Evolutionary conservation across 2,797 vertebrate species (phyloP).

Genomic region (Acanthurus leucopareius): DNA sequence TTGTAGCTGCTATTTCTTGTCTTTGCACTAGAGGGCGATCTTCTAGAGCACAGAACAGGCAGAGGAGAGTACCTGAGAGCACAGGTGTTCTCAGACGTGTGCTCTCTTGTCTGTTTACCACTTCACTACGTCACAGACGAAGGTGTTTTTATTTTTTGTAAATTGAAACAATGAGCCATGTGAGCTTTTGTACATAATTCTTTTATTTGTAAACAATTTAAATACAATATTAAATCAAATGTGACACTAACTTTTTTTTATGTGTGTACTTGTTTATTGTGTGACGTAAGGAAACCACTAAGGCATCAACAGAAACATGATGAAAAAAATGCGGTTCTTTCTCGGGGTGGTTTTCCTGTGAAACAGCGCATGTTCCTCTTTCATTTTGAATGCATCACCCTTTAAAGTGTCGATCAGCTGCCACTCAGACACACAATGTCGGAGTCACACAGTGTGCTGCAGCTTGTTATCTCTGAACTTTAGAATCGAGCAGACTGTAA

Average conservation of each 20-base stretch:
- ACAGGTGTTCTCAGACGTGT: background rate
- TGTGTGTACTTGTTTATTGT: background rate
- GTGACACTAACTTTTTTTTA: fast-evolving
- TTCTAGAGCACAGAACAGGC: background rate
- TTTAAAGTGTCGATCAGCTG: constrained; percentile 23
- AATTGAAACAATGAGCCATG: background rate
- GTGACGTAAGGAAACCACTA: constrained; percentile 44
- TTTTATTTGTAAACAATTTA: constrained; percentile 3
- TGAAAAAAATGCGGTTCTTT: background rate
- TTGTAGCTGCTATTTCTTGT: constrained; percentile 11
- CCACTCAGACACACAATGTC: background rate
- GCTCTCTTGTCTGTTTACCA: background rate
- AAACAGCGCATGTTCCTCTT: constrained; percentile 63
- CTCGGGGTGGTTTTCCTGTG: constrained; percentile 4
- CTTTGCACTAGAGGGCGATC: constrained; percentile 26
- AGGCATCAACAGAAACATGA: background rate
- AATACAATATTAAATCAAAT: constrained; percentile 24
- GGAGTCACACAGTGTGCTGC: too few relatives aligned
- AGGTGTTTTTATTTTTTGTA: background rate
- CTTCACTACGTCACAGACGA: background rate
- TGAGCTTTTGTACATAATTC: background rate
- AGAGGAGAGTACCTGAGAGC: constrained; percentile 29
- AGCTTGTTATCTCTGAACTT: constrained; percentile 52
- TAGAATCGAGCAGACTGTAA: background rate
- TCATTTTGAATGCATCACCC: constrained; percentile 1